Base-by-base conservation (phyloP, 2,888 invertebrate genomes). In the Spatulosminthurus flaviceps region DNA sequence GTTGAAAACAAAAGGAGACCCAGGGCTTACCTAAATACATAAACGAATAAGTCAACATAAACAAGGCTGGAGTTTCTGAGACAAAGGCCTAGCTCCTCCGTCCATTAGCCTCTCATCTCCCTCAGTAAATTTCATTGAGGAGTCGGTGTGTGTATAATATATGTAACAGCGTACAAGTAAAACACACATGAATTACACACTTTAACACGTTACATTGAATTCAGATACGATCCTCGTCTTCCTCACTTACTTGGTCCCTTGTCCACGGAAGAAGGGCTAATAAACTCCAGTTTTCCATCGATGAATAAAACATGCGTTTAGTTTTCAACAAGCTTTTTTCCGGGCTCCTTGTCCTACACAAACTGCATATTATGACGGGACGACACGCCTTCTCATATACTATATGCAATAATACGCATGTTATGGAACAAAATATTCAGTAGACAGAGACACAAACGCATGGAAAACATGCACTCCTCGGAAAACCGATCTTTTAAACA, bases 141-240 rank as follows among this genome's bases (percentile, higher is more conserved):
- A 34, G 5, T 34, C 34, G 34, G 9, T n/a, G 51, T 51, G n/a
- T 51, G 19, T 51, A 51, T 28, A 26, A 70, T 70, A n/a, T n/a
- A 19, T 21, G 29, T 34, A 70, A n/a, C 71, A 70, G n/a, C 16
- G 16, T 21, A 69, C 67, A 34, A 67, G 67, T 28, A 26, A 28
- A 67, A 24, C 26, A 67, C 26, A 61, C 74, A 74, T 61, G 74
- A 74, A 74, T 74, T 74, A 74, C 61, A 64, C 74, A 74, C 61
- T 74, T 74, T 34, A 64, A 74, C 74, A 74, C 74, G 74, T 74
- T 61, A 29, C 64, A 61, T 74, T 74, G 74, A 64, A 64, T 72
- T 72, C 71, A 19, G 21, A 21, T 21, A 24, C 43, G 42, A 43
- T 41, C n/a, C 70, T 70, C 42, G 21, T 28, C 21, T 22, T 71